Percentiles rank a stretch among this genome's conserved stretches.
Conservation (phyloP, 2,113 vertebrate species). For the Chauna torquata region DNA sequence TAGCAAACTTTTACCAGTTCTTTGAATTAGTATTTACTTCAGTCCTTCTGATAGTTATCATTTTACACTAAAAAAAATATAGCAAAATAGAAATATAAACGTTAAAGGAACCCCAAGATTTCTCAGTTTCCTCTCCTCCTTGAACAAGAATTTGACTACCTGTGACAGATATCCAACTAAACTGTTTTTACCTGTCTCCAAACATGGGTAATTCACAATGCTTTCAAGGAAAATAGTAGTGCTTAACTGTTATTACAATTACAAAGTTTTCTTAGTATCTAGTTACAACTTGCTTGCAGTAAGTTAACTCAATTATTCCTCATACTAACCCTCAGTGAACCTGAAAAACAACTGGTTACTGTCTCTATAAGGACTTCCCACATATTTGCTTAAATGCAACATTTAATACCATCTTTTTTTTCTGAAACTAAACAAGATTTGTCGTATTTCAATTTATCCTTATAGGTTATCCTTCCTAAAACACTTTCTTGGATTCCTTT, state of each 20-base stretch:
- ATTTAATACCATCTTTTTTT: not conserved
- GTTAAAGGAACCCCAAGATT: not conserved
- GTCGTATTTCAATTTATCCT: not conserved
- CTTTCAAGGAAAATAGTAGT: not conserved
- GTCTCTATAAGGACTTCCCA: not conserved
- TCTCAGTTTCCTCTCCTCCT: not conserved
- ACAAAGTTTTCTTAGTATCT: not conserved
- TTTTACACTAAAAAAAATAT: not conserved
- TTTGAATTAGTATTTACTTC: not conserved
- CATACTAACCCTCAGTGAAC: not conserved
- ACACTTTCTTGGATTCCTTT: not conserved
- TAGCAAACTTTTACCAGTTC: not conserved
- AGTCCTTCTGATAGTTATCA: not conserved
- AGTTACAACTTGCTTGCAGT: not conserved
- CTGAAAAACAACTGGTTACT: not conserved
- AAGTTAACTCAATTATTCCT: not conserved
- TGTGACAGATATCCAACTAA: not conserved
- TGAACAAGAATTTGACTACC: not conserved
- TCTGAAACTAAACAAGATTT: not conserved
- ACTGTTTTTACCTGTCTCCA: not conserved
- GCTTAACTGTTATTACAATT: not conserved
- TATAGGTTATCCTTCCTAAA: not conserved
- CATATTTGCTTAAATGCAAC: not conserved
- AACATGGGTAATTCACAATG: not conserved
- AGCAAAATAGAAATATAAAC: not conserved